Conservation (phyloP, 2,113 vertebrate species). For the Mohoua ochrocephala region DNA sequence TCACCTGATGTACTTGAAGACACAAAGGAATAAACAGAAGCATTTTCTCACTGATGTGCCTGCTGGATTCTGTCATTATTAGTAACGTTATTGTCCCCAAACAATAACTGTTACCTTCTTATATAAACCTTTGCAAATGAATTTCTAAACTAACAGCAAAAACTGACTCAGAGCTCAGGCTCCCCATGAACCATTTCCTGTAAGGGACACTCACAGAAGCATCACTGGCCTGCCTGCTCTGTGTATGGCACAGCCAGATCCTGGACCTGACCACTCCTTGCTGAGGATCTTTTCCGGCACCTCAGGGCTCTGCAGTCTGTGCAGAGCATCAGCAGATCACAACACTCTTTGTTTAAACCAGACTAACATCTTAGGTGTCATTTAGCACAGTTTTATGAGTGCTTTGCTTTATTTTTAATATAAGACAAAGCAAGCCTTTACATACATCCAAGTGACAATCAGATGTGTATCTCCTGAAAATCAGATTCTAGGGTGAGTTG, state of each 20-base stretch:
- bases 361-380: background rate
- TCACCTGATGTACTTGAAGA: background rate
- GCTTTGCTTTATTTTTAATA: background rate
- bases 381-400: background rate
- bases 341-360: background rate
- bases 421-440: background rate
- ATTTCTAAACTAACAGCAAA: background rate
- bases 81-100: background rate
- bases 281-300: background rate
- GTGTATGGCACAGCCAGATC: background rate
- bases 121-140: background rate
- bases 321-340: background rate
- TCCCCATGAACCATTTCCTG: background rate
- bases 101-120: background rate
- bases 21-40: background rate
- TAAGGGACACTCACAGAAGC: background rate
- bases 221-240: background rate
- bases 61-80: background rate
- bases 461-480: background rate
- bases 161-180: background rate
- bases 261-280: background rate
- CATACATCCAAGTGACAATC: background rate
- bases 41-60: background rate
- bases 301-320: slow-evolving; percentile 14
- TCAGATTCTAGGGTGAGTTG: background rate